phyloP scores from a whole-genome alignment of 2,888 invertebrate genomes.

The Aplocera efformata region DNA sequence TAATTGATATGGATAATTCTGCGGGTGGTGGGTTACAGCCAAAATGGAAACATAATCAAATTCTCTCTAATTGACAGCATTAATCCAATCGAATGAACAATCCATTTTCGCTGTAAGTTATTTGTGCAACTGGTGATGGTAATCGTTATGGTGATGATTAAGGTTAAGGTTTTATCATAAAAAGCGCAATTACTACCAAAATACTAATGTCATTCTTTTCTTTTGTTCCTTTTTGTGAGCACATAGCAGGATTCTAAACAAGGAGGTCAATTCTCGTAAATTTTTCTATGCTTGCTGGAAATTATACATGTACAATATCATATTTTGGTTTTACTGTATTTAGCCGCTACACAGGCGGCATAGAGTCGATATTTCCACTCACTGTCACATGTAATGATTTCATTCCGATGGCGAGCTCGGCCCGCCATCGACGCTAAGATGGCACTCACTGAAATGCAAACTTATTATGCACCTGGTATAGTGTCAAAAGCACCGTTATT shows the following conservation, averaged over 20 bases:
- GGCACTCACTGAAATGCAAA: constrained; percentile 82
- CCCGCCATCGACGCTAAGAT: constrained; percentile 64
- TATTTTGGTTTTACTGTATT: constrained; percentile 57
- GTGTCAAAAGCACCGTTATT: constrained; percentile 79
- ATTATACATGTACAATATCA: constrained; percentile 55
- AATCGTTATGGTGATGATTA: constrained; percentile 38
- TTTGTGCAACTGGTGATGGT: constrained; percentile 53
- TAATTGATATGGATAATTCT: constrained; percentile 28
- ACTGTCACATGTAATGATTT: constrained; percentile 87
- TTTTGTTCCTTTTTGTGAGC: constrained; percentile 74
- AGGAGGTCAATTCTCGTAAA: constrained; percentile 76
- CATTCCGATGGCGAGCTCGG: constrained; percentile 53
- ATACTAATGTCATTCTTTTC: constrained; percentile 77
- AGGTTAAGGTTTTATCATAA: constrained; percentile 38
- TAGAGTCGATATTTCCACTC: constrained; percentile 76
- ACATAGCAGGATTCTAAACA: constrained; percentile 78
- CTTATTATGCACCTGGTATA: constrained; percentile 76
- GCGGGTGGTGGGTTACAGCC: constrained; percentile 19
- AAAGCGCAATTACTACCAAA: constrained; percentile 39
- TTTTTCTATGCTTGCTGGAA: constrained; percentile 75
- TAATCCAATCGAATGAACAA: constrained; percentile 4
- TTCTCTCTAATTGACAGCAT: neutral
- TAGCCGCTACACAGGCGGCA: constrained; percentile 50
- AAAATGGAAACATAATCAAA: constrained; percentile 22
- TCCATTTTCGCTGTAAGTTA: constrained; percentile 32